Percentiles rank a stretch among this genome's conserved stretches.
These are phyloP conservation scores for Tapirus indicus DNA, from an alignment of 2,797 vertebrate genomes.

Conservation along the genomic window DNA sequence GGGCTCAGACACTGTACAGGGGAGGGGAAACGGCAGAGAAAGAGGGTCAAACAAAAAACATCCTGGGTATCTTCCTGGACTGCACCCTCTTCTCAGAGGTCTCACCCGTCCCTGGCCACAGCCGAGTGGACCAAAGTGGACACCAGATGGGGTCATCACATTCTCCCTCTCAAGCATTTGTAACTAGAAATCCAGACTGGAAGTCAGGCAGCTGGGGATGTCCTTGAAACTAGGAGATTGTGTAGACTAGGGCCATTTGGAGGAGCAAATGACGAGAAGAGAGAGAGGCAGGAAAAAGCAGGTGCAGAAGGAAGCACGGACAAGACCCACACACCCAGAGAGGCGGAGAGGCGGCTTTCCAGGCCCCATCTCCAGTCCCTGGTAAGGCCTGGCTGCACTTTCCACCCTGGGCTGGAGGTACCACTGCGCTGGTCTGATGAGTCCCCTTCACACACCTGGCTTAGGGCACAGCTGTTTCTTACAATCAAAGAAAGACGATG, in stretches of 20 bases:
- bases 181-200: neutral
- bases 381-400: neutral
- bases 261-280: neutral
- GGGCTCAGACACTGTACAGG: conserved; percentile 94
- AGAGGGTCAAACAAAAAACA: neutral
- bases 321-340: neutral
- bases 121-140: neutral
- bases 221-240: neutral
- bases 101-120: neutral
- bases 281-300: neutral
- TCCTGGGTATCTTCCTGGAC: neutral
- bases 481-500: neutral
- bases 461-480: neutral
- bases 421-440: neutral
- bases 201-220: neutral
- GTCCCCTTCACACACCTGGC: neutral
- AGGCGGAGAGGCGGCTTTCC: neutral
- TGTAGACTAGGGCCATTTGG: neutral
- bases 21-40: neutral
- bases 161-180: neutral
- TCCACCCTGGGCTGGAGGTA: too few relatives aligned
- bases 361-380: neutral
- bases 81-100: neutral
- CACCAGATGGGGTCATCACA: neutral
- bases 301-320: neutral